Evolutionary conservation across 2,888 invertebrate genomes (phyloP).

Genomic region (Athetis lepigone): DNA sequence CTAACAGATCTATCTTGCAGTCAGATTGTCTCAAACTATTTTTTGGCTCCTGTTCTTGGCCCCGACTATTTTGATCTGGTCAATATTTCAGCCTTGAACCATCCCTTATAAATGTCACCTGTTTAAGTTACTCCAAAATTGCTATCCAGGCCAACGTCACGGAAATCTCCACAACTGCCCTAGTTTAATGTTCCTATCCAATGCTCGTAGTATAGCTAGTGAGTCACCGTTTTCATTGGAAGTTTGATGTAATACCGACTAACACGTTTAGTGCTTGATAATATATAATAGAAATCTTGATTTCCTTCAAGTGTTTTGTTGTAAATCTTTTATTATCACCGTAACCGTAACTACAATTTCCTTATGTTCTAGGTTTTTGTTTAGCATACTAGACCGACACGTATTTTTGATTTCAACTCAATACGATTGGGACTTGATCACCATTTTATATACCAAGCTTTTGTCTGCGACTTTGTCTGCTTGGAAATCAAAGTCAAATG

Average conservation of each 20-base stretch:
- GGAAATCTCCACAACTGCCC: slow-evolving; percentile 44
- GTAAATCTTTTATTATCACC: too few species aligned
- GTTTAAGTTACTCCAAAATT: slow-evolving; percentile 12
- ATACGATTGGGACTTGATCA: neutral
- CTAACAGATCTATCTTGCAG: too few species aligned
- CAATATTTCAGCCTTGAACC: slow-evolving; percentile 3
- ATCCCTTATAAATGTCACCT: slow-evolving; percentile 7
- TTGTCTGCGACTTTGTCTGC: neutral
- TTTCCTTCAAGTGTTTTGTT: slow-evolving; percentile 10
- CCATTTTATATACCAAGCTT: neutral
- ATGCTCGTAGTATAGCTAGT: slow-evolving; percentile 27
- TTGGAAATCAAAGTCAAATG: neutral
- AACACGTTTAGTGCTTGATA: slow-evolving; percentile 14
- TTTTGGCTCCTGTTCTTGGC: neutral
- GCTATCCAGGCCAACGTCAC: slow-evolving; percentile 31
- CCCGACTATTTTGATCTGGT: slow-evolving; percentile 7
- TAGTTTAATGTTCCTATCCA: slow-evolving; percentile 42
- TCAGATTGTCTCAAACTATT: too few species aligned
- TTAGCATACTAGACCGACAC: neutral
- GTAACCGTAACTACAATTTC: too few species aligned
- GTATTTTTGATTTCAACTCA: slow-evolving; percentile 22
- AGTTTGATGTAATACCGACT: slow-evolving; percentile 19
- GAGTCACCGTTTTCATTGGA: slow-evolving; percentile 43
- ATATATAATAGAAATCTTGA: neutral
- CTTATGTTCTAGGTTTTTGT: too few species aligned